These are phyloP conservation scores for Antheraea pernyi DNA, from an alignment of 1,140 invertebrate species.

Conservation along the genomic window DNA sequence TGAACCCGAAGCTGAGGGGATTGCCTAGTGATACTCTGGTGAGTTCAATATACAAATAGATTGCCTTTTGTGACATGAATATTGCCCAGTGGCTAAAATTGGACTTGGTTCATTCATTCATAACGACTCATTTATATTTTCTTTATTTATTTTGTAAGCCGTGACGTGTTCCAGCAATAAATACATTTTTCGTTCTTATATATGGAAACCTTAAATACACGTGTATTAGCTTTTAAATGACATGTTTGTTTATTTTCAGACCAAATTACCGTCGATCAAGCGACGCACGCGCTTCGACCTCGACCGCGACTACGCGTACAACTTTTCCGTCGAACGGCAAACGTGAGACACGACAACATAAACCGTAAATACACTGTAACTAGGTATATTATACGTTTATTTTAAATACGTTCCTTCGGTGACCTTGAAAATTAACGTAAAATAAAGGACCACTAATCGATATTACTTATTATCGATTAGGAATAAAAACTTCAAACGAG, in stretches of 20 bases:
- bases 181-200: no score
- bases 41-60: constrained; percentile 24
- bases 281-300: constrained; percentile 74
- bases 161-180: no score
- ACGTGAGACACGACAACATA: constrained; percentile 46
- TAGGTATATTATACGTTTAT: neutral
- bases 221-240: no score
- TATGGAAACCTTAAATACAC: no score
- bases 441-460: no score
- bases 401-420: neutral
- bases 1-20: constrained; percentile 76
- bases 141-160: no score
- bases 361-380: neutral
- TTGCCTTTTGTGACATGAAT: no score
- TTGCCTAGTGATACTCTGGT: constrained; percentile 56
- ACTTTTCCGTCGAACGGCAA: constrained; percentile 70
- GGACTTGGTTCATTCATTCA: no score
- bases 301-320: constrained; percentile 75
- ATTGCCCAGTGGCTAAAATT: no score
- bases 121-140: no score
- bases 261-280: constrained; percentile 63
- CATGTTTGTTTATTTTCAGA: constrained; percentile 46
- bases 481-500: no score
- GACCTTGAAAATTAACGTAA: neutral
- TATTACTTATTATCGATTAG: no score